phyloP scores from a whole-genome alignment of 2,113 vertebrate genomes.

The Rhabdomys dilectus region DNA sequence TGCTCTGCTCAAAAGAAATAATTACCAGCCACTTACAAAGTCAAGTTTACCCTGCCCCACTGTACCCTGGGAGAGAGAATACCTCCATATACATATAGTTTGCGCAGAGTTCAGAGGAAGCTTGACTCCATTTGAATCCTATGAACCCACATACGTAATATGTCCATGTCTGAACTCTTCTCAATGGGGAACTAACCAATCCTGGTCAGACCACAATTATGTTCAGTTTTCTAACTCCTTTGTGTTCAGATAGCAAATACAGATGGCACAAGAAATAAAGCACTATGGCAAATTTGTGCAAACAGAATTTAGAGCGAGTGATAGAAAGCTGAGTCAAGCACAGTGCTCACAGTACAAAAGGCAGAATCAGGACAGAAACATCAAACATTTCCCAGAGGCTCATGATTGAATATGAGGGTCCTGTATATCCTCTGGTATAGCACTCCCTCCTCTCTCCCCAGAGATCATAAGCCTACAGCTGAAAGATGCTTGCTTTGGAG shows the following conservation, averaged over 20 bases:
- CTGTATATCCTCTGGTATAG: background rate
- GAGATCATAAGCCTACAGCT: background rate
- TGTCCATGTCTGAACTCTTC: background rate
- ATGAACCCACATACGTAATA: background rate
- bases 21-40: constrained; percentile 63
- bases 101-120: background rate
- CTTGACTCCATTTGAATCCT: constrained; percentile 40
- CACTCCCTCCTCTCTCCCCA: background rate
- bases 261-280: constrained; percentile 52
- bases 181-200: constrained; percentile 48
- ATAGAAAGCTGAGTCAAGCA: constrained; percentile 64
- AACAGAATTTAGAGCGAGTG: constrained; percentile 63
- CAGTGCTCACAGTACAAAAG: constrained; percentile 31
- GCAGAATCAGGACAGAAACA: constrained; percentile 49
- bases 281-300: constrained; percentile 49
- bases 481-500: constrained; percentile 18
- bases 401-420: background rate
- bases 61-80: constrained; percentile 48
- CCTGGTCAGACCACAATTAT: background rate
- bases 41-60: constrained; percentile 27
- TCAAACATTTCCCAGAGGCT: constrained; percentile 4
- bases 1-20: constrained; percentile 54
- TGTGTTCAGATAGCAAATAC: constrained; percentile 62
- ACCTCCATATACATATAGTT: background rate
- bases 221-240: constrained; percentile 60